A percentile compares a stretch with the other conserved stretches of the same genome.
Conservation (phyloP, 2,797 vertebrate species). For the Muscicapa comitata region DNA sequence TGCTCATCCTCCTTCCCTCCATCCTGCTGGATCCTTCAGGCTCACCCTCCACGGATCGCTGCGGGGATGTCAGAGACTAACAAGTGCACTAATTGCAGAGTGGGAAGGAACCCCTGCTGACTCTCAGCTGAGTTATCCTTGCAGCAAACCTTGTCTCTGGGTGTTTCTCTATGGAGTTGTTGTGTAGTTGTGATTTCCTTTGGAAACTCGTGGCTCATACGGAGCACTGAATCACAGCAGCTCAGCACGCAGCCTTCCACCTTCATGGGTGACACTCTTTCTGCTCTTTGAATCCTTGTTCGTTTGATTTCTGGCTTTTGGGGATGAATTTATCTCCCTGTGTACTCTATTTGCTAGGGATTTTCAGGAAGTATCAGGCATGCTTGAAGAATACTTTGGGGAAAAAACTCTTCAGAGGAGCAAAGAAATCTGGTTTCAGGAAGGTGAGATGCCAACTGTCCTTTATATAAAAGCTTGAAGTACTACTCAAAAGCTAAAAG, state of each 20-base stretch:
- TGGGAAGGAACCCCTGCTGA: not conserved
- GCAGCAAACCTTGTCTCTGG: not conserved
- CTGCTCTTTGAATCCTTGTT: not conserved
- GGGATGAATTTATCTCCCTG: not conserved
- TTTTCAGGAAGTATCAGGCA: not conserved
- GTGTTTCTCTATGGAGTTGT: not conserved
- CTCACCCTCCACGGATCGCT: fast-evolving
- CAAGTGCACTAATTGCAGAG: not conserved
- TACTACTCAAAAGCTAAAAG: not conserved
- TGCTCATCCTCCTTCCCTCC: not conserved
- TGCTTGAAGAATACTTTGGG: not conserved
- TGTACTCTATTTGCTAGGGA: not conserved
- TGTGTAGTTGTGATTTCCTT: not conserved
- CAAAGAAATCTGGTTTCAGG: not conserved
- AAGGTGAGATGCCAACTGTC: not conserved
- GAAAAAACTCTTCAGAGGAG: not conserved
- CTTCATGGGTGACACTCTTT: not conserved
- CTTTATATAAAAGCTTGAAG: not conserved
- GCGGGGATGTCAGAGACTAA: not conserved
- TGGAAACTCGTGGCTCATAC: fast-evolving
- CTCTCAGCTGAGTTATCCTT: not conserved
- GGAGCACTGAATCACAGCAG: not conserved
- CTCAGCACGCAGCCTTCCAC: not conserved
- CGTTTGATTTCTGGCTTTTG: not conserved
- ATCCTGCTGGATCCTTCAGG: not conserved